Evolutionary conservation across 2,113 vertebrate genomes (phyloP).

Genomic region (Eretmochelys imbricata): DNA sequence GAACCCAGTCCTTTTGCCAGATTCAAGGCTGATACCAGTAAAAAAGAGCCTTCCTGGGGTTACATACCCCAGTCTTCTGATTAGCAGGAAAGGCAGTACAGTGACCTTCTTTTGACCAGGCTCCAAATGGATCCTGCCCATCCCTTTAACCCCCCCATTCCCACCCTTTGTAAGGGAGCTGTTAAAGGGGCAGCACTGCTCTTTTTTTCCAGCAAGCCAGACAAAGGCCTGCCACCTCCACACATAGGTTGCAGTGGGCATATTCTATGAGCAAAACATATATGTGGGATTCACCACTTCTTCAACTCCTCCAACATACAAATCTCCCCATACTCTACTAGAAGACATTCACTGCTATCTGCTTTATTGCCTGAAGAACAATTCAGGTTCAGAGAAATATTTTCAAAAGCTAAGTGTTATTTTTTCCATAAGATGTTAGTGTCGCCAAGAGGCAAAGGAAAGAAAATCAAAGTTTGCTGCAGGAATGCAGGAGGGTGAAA

Average conservation of each 20-base stretch:
- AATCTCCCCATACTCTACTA: not conserved
- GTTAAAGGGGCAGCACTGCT: no score
- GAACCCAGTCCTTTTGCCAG: not conserved
- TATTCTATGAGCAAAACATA: not conserved
- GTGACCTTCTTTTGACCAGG: not conserved
- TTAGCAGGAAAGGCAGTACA: not conserved
- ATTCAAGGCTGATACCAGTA: not conserved
- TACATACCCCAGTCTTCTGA: not conserved
- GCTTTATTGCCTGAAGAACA: not conserved
- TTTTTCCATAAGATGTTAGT: not conserved
- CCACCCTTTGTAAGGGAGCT: not conserved
- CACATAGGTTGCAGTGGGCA: no score
- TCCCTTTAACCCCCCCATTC: not conserved
- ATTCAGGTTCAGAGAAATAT: not conserved
- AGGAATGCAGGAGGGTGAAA: not conserved
- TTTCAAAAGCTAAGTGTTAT: not conserved
- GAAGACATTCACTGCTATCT: not conserved
- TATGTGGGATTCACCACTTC: not conserved
- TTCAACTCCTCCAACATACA: not conserved
- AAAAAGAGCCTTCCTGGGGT: not conserved
- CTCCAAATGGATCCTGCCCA: not conserved
- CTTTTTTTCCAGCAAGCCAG: no score
- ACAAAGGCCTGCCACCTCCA: no score
- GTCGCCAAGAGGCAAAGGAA: not conserved
- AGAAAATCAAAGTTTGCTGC: not conserved